Evolutionary conservation across 2,113 vertebrate genomes (phyloP), one percentile per base, ranked within the genome.

Genomic region (Urocolius indicus): DNA sequence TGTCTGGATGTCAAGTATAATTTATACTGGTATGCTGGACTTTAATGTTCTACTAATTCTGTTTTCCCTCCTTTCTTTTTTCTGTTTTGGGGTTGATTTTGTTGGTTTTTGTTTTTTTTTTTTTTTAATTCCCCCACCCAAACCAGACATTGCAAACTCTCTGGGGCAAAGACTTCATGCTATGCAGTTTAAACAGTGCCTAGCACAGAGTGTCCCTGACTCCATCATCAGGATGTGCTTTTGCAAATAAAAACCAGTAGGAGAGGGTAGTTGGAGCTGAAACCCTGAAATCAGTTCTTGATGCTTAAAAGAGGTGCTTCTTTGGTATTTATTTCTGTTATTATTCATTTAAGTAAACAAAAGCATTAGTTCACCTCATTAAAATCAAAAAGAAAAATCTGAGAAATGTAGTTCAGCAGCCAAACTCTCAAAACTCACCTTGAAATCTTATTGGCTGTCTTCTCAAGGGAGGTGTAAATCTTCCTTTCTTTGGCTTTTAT

Each of bases 331-430:
- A 34, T 89, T 91, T 82, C 80, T 91, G n/a, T 89, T 84, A 36
- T 74, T 69, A 54, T 45, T 72, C 38, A 63, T 84, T 75, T 84
- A 89, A 91, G 54, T 84, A 94, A 95, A 87, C 77, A 95, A 79
- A 92, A 91, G 46, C n/a, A 75, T 95, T 87, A 82, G 45, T 82
- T 95, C 96, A 92, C 73, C 81, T 95, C 95, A 95, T 96, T 96
- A 96, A 97, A 95, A 96, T 95, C 89, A 95, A 96, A 94, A 84
- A 89, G 62, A 96, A 96, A 91, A 91, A 96, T 96, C 69, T 84
- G 36, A 96, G 88, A 90, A 94, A 97, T 90, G 92, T 68, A 72
- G 61, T 22, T 81, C 79, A 54, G 76, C 72, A 51, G 93, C 95
- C 94, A 96, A 96, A 93, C 76, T 75, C 88, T 96, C 83, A 86